Percentiles rank a stretch among this genome's conserved stretches.
Evolutionary conservation across 2,888 invertebrate species (phyloP).

Genomic region (Thalpophila matura): DNA sequence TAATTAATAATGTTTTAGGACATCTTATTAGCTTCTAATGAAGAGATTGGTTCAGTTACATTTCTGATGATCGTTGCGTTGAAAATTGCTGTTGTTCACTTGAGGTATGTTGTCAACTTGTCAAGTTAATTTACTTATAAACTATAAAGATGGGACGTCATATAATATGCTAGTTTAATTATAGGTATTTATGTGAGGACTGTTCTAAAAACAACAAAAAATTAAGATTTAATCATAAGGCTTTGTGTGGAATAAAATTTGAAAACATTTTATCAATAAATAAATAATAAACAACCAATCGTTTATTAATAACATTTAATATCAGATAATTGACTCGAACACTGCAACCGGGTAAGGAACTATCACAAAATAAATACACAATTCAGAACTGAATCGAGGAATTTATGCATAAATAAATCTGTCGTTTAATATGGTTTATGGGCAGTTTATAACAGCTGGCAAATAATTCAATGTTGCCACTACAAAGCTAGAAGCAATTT

Average conservation of each 20-base stretch:
- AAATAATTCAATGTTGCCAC: slow-evolving; percentile 78
- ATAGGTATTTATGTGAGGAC: too few relatives aligned
- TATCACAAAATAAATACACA: slow-evolving; percentile 59
- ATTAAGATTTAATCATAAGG: too few relatives aligned
- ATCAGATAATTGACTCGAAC: slow-evolving; percentile 29
- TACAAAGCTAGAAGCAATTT: slow-evolving; percentile 76
- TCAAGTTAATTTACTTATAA: too few relatives aligned
- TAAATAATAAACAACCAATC: slow-evolving; percentile 3
- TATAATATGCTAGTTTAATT: too few relatives aligned
- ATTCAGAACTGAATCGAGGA: slow-evolving; percentile 52
- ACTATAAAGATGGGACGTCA: too few relatives aligned
- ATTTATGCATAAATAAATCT: slow-evolving; percentile 79
- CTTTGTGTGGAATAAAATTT: too few relatives aligned
- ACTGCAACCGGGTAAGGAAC: slow-evolving; percentile 32
- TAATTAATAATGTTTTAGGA: slow-evolving; percentile 31
- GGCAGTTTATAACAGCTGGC: slow-evolving; percentile 80
- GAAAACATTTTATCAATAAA: not conserved
- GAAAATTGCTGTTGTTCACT: too few relatives aligned
- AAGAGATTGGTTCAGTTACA: not conserved
- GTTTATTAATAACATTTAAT: slow-evolving; percentile 16
- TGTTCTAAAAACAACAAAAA: too few relatives aligned
- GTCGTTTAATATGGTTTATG: slow-evolving; percentile 78
- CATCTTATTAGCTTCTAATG: not conserved
- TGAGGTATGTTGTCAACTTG: too few relatives aligned
- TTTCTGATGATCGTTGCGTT: too few relatives aligned